A percentile compares a stretch with the other conserved stretches of the same genome.
Evolutionary conservation across 2,888 invertebrate genomes (phyloP).

Genomic region (Mesodorylaimus sp.): DNA sequence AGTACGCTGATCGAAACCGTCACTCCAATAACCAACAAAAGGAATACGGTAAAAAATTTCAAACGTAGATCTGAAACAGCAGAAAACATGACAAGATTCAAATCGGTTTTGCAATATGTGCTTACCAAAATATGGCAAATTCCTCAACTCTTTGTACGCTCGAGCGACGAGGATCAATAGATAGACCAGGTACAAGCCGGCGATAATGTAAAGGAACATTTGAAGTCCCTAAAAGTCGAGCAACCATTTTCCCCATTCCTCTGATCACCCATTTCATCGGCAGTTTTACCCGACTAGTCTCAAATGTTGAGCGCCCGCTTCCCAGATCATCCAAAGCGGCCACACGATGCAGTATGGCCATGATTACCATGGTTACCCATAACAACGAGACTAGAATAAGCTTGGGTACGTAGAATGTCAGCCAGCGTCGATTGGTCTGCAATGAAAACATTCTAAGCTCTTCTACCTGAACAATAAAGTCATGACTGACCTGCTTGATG

Average conservation of each 20-base stretch:
- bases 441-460: neutral
- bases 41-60: constrained; percentile 68
- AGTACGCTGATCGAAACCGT: constrained; percentile 54
- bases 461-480: no score
- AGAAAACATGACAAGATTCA: neutral
- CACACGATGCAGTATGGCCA: constrained; percentile 78
- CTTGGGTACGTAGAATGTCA: constrained; percentile 71
- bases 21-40: constrained; percentile 57
- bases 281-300: no score
- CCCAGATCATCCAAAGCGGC: no score
- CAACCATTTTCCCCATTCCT: no score
- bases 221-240: constrained; percentile 41
- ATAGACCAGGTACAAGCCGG: constrained; percentile 65
- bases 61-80: constrained; percentile 59
- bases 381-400: constrained; percentile 61
- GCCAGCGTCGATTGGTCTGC: neutral
- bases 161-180: constrained; percentile 59
- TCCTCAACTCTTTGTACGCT: constrained; percentile 78
- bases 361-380: constrained; percentile 64
- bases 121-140: constrained; percentile 94
- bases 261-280: no score
- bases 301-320: no score
- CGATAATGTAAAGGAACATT: constrained; percentile 67
- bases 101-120: constrained; percentile 12
- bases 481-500: constrained; percentile 52